Conservation (phyloP, 2,888 invertebrate species). For the Dorcus hopei region DNA sequence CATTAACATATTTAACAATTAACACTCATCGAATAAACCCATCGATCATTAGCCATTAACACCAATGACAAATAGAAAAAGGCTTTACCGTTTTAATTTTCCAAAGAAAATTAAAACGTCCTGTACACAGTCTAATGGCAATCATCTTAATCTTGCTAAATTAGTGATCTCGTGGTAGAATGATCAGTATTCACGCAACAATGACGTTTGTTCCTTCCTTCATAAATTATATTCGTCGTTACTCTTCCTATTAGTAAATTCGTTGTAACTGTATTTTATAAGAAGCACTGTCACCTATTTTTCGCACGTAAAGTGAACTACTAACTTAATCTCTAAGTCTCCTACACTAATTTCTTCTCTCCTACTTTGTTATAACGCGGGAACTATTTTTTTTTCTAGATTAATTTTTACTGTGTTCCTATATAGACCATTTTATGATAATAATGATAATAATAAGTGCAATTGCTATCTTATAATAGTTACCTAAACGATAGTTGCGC, state of each 20-base stretch:
- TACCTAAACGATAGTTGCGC: slow-evolving; percentile 26
- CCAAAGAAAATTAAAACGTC: too few species aligned
- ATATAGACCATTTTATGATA: slow-evolving; percentile 23
- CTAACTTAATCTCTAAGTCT: not conserved
- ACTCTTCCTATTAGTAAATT: slow-evolving; percentile 1
- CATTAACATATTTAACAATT: too few species aligned
- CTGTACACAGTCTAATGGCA: too few species aligned
- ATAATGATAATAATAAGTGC: slow-evolving; percentile 22
- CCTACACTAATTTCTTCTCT: not conserved
- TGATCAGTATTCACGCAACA: not conserved
- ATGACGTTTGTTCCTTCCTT: not conserved
- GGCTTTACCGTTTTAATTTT: too few species aligned
- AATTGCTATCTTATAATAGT: slow-evolving; percentile 31
- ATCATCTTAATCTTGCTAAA: not conserved
- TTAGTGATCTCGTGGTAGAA: slow-evolving; percentile 2
- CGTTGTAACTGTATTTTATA: not conserved
- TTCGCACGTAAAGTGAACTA: not conserved
- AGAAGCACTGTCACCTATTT: not conserved
- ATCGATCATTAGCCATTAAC: too few species aligned
- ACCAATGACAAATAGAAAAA: too few species aligned
- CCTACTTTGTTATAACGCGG: not conserved
- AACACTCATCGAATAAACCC: too few species aligned
- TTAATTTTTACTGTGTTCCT: slow-evolving; percentile 30
- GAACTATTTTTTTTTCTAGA: not conserved
- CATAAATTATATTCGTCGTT: not conserved